These are phyloP conservation scores for Choristoneura rosaceana DNA, from an alignment of 2,888 invertebrate genomes.

Conservation along the genomic window DNA sequence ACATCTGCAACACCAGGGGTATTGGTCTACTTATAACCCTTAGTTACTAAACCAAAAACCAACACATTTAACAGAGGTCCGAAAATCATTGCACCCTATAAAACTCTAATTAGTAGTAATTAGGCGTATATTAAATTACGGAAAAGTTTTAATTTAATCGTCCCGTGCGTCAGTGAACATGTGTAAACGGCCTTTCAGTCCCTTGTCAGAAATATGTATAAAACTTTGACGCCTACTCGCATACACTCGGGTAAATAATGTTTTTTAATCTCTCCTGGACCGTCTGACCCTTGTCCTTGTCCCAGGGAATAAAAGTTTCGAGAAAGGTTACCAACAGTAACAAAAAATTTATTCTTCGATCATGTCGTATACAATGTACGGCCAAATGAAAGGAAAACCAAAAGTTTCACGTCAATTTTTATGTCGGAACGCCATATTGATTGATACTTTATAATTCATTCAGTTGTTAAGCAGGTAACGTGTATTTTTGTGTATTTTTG, in stretches of 20 bases:
- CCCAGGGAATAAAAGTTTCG: constrained; percentile 68
- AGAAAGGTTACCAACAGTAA: constrained; percentile 66
- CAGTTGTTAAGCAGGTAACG: constrained; percentile 3
- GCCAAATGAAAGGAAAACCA: constrained; percentile 52
- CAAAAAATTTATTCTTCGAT: constrained; percentile 75
- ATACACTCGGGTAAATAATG: constrained; percentile 76
- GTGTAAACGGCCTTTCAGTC: constrained; percentile 63
- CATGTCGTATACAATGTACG: constrained; percentile 62
- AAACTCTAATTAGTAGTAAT: constrained; percentile 36
- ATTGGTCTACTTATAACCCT: too few species aligned
- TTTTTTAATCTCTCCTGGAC: constrained; percentile 77
- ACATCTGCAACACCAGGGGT: too few species aligned
- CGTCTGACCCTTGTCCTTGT: constrained; percentile 75
- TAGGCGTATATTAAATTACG: constrained; percentile 39
- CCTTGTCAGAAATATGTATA: constrained; percentile 73
- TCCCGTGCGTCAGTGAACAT: constrained; percentile 58
- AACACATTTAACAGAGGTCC: constrained; percentile 32
- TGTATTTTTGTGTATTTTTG: not conserved
- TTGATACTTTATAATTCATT: constrained; percentile 26
- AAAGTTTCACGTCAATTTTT: constrained; percentile 47
- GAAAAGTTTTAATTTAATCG: constrained; percentile 48
- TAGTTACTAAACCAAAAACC: not conserved
- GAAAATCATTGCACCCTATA: constrained; percentile 28
- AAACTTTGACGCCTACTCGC: constrained; percentile 74
- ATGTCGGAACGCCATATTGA: constrained; percentile 51